Evolutionary conservation across 2,888 invertebrate species (phyloP).

Genomic region (Nematopogon swammerdamellus): DNA sequence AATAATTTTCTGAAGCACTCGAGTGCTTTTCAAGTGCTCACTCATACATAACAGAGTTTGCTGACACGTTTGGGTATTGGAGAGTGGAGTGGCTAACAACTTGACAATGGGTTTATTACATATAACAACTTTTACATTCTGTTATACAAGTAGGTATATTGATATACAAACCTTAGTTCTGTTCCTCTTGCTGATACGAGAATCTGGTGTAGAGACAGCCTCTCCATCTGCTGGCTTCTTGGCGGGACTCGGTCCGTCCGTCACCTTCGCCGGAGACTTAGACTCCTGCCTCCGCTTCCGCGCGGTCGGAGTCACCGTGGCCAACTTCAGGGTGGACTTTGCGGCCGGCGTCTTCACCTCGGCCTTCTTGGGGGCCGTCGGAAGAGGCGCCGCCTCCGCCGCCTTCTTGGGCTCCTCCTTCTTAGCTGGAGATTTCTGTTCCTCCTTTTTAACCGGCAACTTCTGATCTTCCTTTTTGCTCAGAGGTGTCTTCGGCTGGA

Average conservation of each 20-base stretch:
- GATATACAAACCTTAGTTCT: conserved; percentile 35
- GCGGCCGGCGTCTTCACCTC: conserved; percentile 32
- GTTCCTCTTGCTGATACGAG: conserved; percentile 37
- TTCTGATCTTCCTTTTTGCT: conserved; percentile 3
- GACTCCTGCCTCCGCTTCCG: conserved; percentile 53
- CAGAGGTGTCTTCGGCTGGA: too few relatives aligned
- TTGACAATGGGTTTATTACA: too few relatives aligned
- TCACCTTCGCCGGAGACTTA: conserved; percentile 27
- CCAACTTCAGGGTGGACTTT: conserved; percentile 50
- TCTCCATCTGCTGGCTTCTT: conserved; percentile 35
- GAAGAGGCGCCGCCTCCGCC: background rate
- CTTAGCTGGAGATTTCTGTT: background rate
- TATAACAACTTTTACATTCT: too few relatives aligned
- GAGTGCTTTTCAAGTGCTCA: too few relatives aligned
- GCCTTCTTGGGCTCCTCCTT: background rate
- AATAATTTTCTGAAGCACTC: too few relatives aligned
- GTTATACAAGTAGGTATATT: too few relatives aligned
- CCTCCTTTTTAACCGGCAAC: conserved; percentile 14
- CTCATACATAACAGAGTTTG: too few relatives aligned
- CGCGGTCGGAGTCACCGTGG: conserved; percentile 55
- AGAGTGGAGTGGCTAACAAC: too few relatives aligned
- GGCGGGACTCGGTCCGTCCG: conserved; percentile 29
- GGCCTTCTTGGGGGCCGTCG: conserved; percentile 22
- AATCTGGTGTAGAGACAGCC: conserved; percentile 27
- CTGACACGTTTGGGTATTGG: too few relatives aligned